A percentile compares a stretch with the other conserved stretches of the same genome.
Evolutionary conservation across 2,113 vertebrate species (phyloP).

Genomic region (Mesoclemmys tuberculata): DNA sequence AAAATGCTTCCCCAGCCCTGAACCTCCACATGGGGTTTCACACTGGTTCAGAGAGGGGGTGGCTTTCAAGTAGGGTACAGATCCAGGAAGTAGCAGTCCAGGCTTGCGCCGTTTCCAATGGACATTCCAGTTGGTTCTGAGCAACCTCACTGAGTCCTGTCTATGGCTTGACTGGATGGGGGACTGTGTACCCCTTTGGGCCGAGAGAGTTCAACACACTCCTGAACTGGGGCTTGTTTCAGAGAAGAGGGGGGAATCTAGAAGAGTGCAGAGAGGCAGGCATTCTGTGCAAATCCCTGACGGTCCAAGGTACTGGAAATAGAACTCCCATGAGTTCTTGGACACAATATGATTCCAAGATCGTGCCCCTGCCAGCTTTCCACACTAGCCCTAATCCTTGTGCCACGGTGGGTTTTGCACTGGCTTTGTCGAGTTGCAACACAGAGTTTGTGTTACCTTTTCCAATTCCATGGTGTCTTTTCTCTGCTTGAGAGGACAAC

Average conservation of each 20-base stretch:
- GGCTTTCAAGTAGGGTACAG: fast-evolving
- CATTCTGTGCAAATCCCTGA: not conserved
- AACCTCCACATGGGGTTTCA: not conserved
- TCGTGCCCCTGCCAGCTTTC: not conserved
- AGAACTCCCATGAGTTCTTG: not conserved
- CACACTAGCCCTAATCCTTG: not conserved
- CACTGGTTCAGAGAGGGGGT: not conserved
- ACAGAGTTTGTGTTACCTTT: fast-evolving
- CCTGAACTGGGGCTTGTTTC: not conserved
- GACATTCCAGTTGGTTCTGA: not conserved
- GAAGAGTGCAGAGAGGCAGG: not conserved
- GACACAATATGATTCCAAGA: not conserved
- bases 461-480: not conserved
- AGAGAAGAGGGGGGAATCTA: not conserved
- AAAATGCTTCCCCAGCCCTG: not conserved
- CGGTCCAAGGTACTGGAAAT: not conserved
- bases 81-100: not conserved
- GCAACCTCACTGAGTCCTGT: not conserved
- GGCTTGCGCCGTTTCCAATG: not conserved
- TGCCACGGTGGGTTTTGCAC: not conserved
- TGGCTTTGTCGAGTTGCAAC: not conserved
- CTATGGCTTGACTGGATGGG: not conserved
- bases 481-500: not conserved
- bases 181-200: not conserved
- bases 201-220: too few relatives aligned